These are phyloP conservation scores for Protonemura montana DNA, from an alignment of 2,888 invertebrate genomes.

Conservation along the genomic window DNA sequence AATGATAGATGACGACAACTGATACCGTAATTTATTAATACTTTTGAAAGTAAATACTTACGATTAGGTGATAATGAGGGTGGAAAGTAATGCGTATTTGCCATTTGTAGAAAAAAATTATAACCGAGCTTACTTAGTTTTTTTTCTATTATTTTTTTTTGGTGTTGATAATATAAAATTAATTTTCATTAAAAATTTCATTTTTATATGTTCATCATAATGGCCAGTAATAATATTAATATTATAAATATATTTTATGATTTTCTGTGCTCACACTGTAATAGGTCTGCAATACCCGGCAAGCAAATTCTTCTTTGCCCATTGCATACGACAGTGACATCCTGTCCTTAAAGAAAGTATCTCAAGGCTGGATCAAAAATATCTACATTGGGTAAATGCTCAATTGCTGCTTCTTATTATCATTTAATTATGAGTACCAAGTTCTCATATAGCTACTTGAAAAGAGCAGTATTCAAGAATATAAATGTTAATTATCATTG, in stretches of 20 bases:
- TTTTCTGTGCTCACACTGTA: not conserved
- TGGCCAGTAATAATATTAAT: not conserved
- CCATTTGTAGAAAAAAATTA: constrained; percentile 13
- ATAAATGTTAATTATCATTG: not conserved
- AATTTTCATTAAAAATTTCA: too few species aligned
- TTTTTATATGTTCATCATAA: too few species aligned
- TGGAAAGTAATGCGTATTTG: not conserved
- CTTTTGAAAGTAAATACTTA: constrained; percentile 26
- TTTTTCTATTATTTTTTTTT: not conserved
- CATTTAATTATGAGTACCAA: not conserved
- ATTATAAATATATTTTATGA: not conserved
- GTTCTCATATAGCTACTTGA: not conserved
- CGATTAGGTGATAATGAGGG: constrained; percentile 25
- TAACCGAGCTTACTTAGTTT: too few species aligned
- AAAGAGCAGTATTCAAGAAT: not conserved
- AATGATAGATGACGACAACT: constrained; percentile 23
- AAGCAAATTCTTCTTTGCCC: not conserved
- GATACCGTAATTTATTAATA: constrained; percentile 35
- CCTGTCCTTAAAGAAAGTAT: not conserved
- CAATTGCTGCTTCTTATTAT: not conserved
- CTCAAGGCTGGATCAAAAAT: not conserved
- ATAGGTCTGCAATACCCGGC: not conserved
- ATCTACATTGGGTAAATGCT: not conserved
- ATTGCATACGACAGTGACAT: not conserved
- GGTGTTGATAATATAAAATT: not conserved